Conservation (phyloP, 2,797 vertebrate species). For the Phoebastria nigripes region DNA sequence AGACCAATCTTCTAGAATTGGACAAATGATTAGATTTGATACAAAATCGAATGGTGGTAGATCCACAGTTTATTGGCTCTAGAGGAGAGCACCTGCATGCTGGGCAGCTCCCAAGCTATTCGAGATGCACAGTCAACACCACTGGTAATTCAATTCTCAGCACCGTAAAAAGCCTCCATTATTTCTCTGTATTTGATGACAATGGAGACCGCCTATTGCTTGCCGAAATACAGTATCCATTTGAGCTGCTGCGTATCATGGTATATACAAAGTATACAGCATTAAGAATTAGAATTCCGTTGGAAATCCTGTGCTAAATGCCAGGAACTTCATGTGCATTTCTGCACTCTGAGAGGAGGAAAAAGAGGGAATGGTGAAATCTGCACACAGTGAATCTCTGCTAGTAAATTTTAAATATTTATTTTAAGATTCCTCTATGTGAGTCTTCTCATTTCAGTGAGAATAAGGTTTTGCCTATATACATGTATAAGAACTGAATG, state of each 20-base stretch:
- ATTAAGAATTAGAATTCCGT: neutral
- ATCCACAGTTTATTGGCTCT: neutral
- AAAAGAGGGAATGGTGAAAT: neutral
- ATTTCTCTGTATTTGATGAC: neutral
- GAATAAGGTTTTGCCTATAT: neutral
- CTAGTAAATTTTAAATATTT: neutral
- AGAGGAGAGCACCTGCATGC: neutral
- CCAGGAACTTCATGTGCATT: neutral
- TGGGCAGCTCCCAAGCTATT: neutral
- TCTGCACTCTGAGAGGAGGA: neutral
- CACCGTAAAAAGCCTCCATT: rapidly evolving
- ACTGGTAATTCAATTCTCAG: neutral
- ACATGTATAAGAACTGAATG: neutral
- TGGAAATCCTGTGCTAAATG: neutral
- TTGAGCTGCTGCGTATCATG: neutral
- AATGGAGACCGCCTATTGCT: neutral
- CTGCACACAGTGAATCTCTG: neutral
- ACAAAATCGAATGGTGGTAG: neutral
- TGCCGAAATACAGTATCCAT: neutral
- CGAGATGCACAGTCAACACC: neutral
- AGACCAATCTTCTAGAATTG: neutral
- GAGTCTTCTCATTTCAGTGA: neutral
- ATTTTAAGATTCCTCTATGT: neutral
- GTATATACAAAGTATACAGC: rapidly evolving
- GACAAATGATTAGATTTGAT: neutral